Percentiles rank a stretch among this genome's conserved stretches.
These are phyloP conservation scores for Anthoptus insignis DNA, from an alignment of 2,888 invertebrate species.

Conservation along the genomic window DNA sequence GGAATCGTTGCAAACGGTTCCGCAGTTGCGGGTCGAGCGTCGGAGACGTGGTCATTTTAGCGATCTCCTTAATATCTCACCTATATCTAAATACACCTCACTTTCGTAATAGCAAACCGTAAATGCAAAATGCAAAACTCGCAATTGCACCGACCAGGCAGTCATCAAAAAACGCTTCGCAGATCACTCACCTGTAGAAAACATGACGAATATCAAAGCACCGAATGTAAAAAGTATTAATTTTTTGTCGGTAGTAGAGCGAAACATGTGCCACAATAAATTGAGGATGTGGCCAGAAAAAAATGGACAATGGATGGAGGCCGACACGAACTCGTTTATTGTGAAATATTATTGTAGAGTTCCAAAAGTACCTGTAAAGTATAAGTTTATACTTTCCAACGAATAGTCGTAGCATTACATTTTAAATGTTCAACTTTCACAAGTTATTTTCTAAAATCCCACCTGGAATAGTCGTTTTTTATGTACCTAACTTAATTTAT, in stretches of 20 bases:
- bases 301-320: constrained; percentile 76
- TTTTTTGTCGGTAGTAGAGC: constrained; percentile 79
- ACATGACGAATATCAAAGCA: constrained; percentile 58
- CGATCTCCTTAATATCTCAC: constrained; percentile 7
- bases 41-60: constrained; percentile 61
- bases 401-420: neutral
- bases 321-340: constrained; percentile 37
- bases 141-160: constrained; percentile 22
- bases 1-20: constrained; percentile 76
- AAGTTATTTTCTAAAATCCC: constrained; percentile 18
- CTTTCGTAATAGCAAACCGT: constrained; percentile 24
- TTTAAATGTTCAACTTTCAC: neutral
- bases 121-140: constrained; percentile 33
- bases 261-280: constrained; percentile 82
- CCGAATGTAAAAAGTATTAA: constrained; percentile 62
- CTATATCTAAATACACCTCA: constrained; percentile 16
- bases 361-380: neutral
- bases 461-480: constrained; percentile 33
- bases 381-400: constrained; percentile 1
- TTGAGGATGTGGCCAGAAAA: constrained; percentile 86
- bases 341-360: neutral
- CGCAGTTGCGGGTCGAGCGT: constrained; percentile 66
- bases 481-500: neutral
- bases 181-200: constrained; percentile 59
- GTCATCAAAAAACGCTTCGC: constrained; percentile 26